Evolutionary conservation across 2,797 vertebrate species (phyloP), one percentile per base, ranked within the genome.

Genomic region (Toxotes lorentzi): DNA sequence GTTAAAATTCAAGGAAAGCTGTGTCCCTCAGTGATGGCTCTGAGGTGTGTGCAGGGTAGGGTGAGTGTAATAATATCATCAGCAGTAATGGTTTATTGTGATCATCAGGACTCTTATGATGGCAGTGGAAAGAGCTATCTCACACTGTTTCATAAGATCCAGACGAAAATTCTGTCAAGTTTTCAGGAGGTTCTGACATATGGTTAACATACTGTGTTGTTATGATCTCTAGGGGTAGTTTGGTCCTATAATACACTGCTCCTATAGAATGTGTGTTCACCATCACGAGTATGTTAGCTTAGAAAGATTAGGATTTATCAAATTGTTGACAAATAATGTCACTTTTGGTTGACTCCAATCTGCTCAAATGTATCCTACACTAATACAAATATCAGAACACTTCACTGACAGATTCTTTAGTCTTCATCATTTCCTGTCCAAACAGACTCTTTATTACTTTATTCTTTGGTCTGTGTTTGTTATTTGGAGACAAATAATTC

Each of bases 141-240:
- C 54, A 30, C 75, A 24, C 21, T 53, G 57, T 77, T 80, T 75
- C 41, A 67, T 54, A 17, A 19, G 17, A 27, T 71, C 14, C 38
- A 41, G 24, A 43, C 16, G 41, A 82, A 66, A 51, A 23, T 16
- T 24, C 8, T 13, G 45, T 17, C 13, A 23, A 5, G 23, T 53
- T 65, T 70, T 63, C 41, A 72, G 65, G 66, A 75, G 47, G n/a
- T 64, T 71, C 71, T 78, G 65, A 80, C 86, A 88, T 82, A 70
- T 86, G 86, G 85, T 62, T 51, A 63, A 50, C 73, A 81, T 81
- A 76, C 32, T 63, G 53, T 38, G 74, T 16, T 59, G 40, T 48
- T 73, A 17, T 35, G 2, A 51, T 76, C 6, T 47, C 47, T 21
- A 56, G 41, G 68, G 61, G 5, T 24, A 57, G 40, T 60, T 63